A percentile compares a stretch with the other conserved stretches of the same genome.
phyloP scores from a whole-genome alignment of 1,140 invertebrate species.

The Araneus ventricosus region DNA sequence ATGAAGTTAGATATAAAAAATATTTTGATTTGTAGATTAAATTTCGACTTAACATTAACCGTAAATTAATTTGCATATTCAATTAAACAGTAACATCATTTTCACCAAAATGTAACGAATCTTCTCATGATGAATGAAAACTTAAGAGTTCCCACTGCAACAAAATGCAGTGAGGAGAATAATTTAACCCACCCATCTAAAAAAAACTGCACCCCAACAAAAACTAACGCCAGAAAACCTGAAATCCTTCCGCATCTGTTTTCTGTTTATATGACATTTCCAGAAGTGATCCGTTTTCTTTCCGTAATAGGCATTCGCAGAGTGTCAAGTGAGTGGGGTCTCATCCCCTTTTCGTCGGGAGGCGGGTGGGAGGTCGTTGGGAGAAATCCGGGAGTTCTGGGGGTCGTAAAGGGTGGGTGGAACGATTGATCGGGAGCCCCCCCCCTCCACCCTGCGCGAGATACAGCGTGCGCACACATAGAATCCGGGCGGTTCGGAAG shows the following conservation, averaged over 20 bases:
- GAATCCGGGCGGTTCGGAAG: constrained; percentile 2
- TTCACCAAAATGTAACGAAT: no score
- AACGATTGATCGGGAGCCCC: constrained; percentile 30
- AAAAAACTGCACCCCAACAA: no score
- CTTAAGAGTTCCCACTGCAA: no score
- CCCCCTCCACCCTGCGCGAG: constrained; percentile 21
- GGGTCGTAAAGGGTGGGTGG: neutral
- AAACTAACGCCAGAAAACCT: neutral
- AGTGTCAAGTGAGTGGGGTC: neutral
- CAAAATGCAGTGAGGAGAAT: no score
- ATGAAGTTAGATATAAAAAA: no score
- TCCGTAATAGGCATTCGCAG: neutral
- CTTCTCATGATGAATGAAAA: no score
- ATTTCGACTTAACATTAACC: no score
- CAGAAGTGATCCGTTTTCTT: constrained; percentile 2
- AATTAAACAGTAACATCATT: no score
- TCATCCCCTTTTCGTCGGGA: neutral
- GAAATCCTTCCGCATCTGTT: neutral
- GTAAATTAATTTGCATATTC: no score
- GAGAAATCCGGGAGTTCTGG: neutral
- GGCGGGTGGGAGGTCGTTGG: neutral
- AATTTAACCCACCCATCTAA: no score
- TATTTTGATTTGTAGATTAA: no score
- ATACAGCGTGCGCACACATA: neutral
- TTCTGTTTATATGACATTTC: neutral